Evolutionary conservation across 2,113 vertebrate genomes (phyloP).

Genomic region (Mastomys natalensis): DNA sequence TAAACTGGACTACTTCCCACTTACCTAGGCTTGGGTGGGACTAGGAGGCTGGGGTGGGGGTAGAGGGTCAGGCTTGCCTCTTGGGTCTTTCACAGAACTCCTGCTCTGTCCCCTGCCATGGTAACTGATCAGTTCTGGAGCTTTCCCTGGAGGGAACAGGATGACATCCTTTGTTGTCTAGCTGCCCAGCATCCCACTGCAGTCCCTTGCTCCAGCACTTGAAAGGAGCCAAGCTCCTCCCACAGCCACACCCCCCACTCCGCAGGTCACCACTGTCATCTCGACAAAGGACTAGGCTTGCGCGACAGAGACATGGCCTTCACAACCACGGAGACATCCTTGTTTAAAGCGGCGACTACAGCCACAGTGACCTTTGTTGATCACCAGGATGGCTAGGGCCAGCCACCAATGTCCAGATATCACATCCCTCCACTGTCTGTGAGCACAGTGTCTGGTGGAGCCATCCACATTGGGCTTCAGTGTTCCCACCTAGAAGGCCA

Average conservation of each 20-base stretch:
- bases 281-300: not conserved
- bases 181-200: not conserved
- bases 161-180: not conserved
- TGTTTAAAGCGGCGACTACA: not conserved
- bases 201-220: not conserved
- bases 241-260: not conserved
- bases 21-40: not conserved
- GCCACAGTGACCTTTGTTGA: not conserved
- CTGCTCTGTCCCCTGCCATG: not conserved
- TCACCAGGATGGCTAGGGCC: not conserved
- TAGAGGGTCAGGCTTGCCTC: not conserved
- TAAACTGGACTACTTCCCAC: slow-evolving; percentile 23
- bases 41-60: not conserved
- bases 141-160: not conserved
- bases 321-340: not conserved
- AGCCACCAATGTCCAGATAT: not conserved
- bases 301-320: not conserved
- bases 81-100: not conserved
- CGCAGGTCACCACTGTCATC: not conserved
- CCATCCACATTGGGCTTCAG: not conserved
- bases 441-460: rapidly evolving
- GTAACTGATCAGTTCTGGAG: not conserved
- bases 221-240: not conserved
- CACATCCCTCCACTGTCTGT: not conserved
- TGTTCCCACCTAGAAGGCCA: not conserved